These are phyloP conservation scores for Globicephala melas DNA, from an alignment of 2,113 vertebrate species.

Conservation along the genomic window DNA sequence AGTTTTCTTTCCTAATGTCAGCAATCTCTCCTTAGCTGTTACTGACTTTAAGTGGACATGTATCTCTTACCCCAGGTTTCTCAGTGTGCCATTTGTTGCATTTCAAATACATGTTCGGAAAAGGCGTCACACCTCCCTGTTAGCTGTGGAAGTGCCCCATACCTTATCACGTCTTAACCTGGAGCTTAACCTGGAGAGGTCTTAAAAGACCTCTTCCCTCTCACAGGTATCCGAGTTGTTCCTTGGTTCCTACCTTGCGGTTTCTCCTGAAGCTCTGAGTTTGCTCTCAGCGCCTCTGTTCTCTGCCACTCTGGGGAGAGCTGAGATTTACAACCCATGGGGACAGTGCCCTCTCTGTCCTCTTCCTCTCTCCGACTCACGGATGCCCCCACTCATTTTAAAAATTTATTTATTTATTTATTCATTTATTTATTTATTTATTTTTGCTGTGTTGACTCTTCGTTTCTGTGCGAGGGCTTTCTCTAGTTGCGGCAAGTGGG, in stretches of 20 bases:
- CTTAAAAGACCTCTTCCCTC: background rate
- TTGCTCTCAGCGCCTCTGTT: background rate
- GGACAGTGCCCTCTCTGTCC: background rate
- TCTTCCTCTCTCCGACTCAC: background rate
- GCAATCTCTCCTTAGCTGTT: background rate
- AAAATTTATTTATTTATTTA: background rate
- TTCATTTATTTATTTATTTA: too few relatives aligned
- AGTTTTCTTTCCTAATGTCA: background rate
- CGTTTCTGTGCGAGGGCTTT: too few relatives aligned
- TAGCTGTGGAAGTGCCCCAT: background rate
- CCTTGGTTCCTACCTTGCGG: background rate
- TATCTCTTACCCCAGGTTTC: background rate
- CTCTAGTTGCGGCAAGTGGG: too few relatives aligned
- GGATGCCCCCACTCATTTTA: background rate
- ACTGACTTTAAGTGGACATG: background rate
- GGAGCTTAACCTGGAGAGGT: background rate
- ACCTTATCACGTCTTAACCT: background rate
- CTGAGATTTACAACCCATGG: background rate
- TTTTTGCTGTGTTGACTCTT: too few relatives aligned
- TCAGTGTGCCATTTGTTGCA: background rate
- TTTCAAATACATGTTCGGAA: background rate
- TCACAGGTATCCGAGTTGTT: background rate
- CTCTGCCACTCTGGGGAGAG: background rate
- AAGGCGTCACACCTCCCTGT: background rate
- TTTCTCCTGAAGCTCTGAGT: background rate